These are phyloP conservation scores for Steinernema khuongi DNA, from an alignment of 1,140 invertebrate genomes.

Conservation along the genomic window DNA sequence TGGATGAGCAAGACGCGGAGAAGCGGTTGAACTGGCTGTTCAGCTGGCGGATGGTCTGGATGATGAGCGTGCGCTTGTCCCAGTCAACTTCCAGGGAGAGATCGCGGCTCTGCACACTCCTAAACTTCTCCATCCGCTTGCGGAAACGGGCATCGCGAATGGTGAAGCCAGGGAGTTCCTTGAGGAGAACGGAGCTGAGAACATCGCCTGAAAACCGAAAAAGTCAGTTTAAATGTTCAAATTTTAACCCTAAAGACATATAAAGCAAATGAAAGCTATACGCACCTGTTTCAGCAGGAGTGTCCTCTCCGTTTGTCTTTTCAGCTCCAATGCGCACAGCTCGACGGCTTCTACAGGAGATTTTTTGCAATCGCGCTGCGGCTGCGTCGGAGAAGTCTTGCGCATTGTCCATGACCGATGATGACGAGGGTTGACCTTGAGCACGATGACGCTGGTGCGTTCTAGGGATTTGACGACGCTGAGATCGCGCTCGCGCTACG, in stretches of 20 bases:
- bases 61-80: slow-evolving; percentile 77
- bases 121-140: slow-evolving; percentile 91
- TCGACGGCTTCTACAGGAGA: background rate
- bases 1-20: slow-evolving; percentile 61
- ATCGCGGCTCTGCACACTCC: slow-evolving; percentile 87
- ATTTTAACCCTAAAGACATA: no score
- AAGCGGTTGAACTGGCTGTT: slow-evolving; percentile 84
- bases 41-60: slow-evolving; percentile 90
- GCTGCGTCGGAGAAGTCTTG: background rate
- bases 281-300: background rate
- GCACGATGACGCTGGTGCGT: background rate
- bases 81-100: slow-evolving; percentile 76
- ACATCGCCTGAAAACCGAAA: no score
- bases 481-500: no score
- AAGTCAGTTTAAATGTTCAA: no score
- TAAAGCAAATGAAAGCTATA: slow-evolving; percentile 9
- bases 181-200: slow-evolving; percentile 82
- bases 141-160: slow-evolving; percentile 94
- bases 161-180: slow-evolving; percentile 67
- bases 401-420: background rate
- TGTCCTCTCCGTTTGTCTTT: background rate
- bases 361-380: background rate
- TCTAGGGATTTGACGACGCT: background rate
- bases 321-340: background rate
- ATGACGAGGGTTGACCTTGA: background rate